Base-by-base conservation (phyloP, 2,797 vertebrate species). In the Pyrocephalus nanus region DNA sequence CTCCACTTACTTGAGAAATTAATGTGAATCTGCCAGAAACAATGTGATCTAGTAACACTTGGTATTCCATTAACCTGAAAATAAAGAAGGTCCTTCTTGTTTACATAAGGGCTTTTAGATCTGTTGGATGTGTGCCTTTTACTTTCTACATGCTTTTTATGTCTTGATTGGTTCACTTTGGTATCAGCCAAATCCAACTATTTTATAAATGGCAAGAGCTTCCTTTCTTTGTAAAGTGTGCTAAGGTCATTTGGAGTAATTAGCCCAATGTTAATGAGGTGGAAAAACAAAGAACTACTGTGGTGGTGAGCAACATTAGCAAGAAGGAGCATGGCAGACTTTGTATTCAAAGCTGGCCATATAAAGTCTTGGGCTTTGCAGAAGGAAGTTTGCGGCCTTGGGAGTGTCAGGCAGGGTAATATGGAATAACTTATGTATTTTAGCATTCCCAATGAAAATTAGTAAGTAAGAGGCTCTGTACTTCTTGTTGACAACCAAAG, bases 131-230 rank as follows among this genome's bases (percentile, higher is more conserved):
- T 42, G 42, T 65, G 14, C 25, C 25, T 91, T 92, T 55, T 85
- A 55, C 12, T 84, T 92, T 90, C 71, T 93, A 22, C 53, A 40
- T 75, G 14, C 38, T 62, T 79, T 75, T 76, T 91, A 36, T 32
- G 2, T 90, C 23, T 66, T 89, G 74, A 90, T 81, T 88, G 51
- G 95, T 88, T 96, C 8, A 20, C 60, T 92, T 92, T 87, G 30
- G 21, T 85, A 88, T 90, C 36, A 48, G 40, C 42, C 86, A 38
- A 54, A 76, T 85, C 76, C 88, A 72, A 78, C 61, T 93, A 5
- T 89, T 93, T 94, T 75, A 75, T 47, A 90, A 94, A 93, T 79
- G 54, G 40, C 73, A 65, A 92, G 58, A 74, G 38, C 75, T 91
- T 79, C 21, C 26, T 65, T 62, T 71, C 79, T 51, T 58, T 92